These are phyloP conservation scores for Aphelinus certus DNA, from an alignment of 1,140 invertebrate genomes.

Conservation along the genomic window DNA sequence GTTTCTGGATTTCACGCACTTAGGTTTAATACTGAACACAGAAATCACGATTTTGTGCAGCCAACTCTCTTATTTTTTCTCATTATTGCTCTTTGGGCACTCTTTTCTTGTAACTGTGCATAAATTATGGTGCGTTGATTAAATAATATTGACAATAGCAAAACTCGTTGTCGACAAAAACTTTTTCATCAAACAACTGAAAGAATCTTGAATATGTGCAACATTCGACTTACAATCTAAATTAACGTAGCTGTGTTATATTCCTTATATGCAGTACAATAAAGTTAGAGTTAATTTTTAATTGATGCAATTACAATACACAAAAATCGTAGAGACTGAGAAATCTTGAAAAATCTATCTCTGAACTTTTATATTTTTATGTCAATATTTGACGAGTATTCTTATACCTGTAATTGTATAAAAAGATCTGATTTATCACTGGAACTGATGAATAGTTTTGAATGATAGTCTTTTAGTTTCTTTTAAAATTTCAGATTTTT, in stretches of 20 bases:
- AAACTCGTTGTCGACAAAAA: constrained; percentile 29
- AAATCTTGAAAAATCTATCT: constrained; percentile 37
- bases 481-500: background rate
- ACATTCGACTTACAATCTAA: constrained; percentile 31
- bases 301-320: constrained; percentile 32
- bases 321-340: constrained; percentile 23
- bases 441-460: background rate
- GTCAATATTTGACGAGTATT: background rate
- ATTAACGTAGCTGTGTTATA: constrained; percentile 28
- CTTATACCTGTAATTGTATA: too few relatives aligned
- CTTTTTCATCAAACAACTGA: constrained; percentile 22
- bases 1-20: constrained; percentile 24
- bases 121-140: constrained; percentile 17
- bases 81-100: constrained; percentile 25
- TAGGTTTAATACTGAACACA: constrained; percentile 41
- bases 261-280: constrained; percentile 22
- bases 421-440: too few relatives aligned
- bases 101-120: constrained; percentile 28
- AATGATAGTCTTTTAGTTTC: constrained; percentile 12
- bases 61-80: constrained; percentile 27
- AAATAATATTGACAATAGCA: constrained; percentile 1
- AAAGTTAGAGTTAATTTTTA: constrained; percentile 24
- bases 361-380: constrained; percentile 5
- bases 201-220: constrained; percentile 36
- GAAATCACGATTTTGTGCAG: constrained; percentile 40